Percentiles rank a stretch among this genome's conserved stretches.
Conservation (phyloP, 2,888 invertebrate genomes). For the Phyllotreta cruciferae region DNA sequence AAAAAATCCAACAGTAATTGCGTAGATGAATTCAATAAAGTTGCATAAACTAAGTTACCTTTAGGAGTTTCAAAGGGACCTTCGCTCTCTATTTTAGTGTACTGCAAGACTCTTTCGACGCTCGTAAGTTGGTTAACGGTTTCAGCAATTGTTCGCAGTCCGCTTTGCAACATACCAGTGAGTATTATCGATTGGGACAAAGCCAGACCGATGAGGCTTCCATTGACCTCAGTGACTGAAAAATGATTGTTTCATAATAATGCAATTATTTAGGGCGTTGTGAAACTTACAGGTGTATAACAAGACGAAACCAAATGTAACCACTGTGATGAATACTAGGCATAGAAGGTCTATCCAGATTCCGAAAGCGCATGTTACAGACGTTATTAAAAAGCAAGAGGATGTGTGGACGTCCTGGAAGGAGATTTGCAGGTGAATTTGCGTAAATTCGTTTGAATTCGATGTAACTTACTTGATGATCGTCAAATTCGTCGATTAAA, state of each 20-base stretch:
- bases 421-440: background rate
- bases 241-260: background rate
- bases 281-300: conserved; percentile 46
- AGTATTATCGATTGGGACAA: conserved; percentile 41
- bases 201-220: conserved; percentile 51
- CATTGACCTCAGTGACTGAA: conserved; percentile 39
- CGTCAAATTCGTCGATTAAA: conserved; percentile 45
- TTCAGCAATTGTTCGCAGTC: conserved; percentile 81
- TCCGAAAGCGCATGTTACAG: conserved; percentile 69
- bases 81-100: conserved; percentile 76
- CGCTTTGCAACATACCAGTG: conserved; percentile 79
- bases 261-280: background rate
- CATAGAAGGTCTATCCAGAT: conserved; percentile 71
- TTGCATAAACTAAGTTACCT: conserved; percentile 56
- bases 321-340: conserved; percentile 65
- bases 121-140: conserved; percentile 77
- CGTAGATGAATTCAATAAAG: background rate
- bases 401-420: conserved; percentile 65
- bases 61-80: conserved; percentile 66
- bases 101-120: conserved; percentile 79
- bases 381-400: conserved; percentile 68
- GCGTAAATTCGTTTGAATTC: background rate
- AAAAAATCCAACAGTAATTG: background rate
- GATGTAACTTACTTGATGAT: conserved; percentile 44
- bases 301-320: conserved; percentile 67